phyloP scores from a whole-genome alignment of 2,113 vertebrate genomes.

The Scophthalmus maximus region DNA sequence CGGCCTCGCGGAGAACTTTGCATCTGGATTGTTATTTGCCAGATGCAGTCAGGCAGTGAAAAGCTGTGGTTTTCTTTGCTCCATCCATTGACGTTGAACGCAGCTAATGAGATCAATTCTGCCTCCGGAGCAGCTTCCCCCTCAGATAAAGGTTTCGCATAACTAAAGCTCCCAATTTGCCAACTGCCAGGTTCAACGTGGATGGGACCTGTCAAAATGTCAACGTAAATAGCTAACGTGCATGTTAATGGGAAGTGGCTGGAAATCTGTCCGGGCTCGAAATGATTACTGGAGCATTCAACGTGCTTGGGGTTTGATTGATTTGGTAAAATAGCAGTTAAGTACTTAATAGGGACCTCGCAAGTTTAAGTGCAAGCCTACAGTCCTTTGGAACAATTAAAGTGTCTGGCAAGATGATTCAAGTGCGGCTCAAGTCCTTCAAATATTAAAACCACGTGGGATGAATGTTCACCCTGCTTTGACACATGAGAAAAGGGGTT shows the following conservation, averaged over 20 bases:
- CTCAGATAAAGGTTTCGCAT: conserved; percentile 44
- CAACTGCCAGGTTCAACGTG: conserved; percentile 32
- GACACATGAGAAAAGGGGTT: neutral
- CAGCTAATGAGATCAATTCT: conserved; percentile 45
- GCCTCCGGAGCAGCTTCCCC: conserved; percentile 27
- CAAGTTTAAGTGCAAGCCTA: conserved; percentile 29
- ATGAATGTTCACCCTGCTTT: neutral
- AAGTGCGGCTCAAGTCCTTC: conserved; percentile 32
- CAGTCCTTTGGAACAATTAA: conserved; percentile 55
- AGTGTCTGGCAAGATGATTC: conserved; percentile 42
- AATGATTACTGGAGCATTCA: conserved; percentile 34
- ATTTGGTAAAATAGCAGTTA: conserved; percentile 51
- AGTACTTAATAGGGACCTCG: conserved; percentile 42
- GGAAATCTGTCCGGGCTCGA: conserved; percentile 26
- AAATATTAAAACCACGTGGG: conserved; percentile 38
- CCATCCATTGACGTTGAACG: conserved; percentile 16
- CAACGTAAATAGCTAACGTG: conserved; percentile 45
- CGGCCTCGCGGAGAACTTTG: neutral
- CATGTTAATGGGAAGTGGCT: conserved; percentile 45
- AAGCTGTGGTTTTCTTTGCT: conserved; percentile 13
- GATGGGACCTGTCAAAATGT: conserved; percentile 53
- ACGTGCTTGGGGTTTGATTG: conserved; percentile 33
- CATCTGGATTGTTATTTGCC: neutral
- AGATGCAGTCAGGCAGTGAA: neutral
- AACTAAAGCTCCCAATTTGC: conserved; percentile 52